A percentile compares a stretch with the other conserved stretches of the same genome.
Conservation (phyloP, 2,888 invertebrate genomes). For the Drosophila tanythrix region DNA sequence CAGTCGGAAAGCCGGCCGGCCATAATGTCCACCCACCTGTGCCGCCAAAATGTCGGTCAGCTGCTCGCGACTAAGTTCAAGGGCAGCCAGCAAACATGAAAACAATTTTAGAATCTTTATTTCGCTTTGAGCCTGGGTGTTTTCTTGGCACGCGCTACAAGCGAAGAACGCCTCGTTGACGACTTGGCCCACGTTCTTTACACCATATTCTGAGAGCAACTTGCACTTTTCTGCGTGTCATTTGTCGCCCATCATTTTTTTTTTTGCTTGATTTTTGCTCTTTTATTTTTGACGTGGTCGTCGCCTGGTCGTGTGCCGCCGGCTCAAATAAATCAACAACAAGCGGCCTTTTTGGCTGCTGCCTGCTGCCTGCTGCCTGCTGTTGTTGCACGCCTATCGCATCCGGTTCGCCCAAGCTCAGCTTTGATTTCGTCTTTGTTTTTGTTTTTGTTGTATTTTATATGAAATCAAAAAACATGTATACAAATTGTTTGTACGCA, state of each 20-base stretch:
- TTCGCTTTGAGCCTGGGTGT: constrained; percentile 50
- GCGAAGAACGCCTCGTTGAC: constrained; percentile 58
- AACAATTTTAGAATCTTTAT: constrained; percentile 31
- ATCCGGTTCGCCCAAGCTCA: constrained; percentile 75
- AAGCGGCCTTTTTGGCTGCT: constrained; percentile 42
- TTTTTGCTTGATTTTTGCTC: background rate
- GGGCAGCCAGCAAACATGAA: constrained; percentile 32
- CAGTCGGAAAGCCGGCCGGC: constrained; percentile 21
- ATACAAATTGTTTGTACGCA: constrained; percentile 9
- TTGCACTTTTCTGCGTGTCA: constrained; percentile 74
- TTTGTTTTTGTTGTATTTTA: constrained; percentile 16
- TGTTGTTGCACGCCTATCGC: constrained; percentile 65
- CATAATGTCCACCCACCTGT: constrained; percentile 68
- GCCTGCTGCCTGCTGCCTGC: constrained; percentile 37
- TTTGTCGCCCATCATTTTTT: constrained; percentile 42
- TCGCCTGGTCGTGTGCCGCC: constrained; percentile 76
- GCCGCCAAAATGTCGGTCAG: constrained; percentile 71
- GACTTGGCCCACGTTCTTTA: constrained; percentile 63
- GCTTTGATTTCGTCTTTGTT: constrained; percentile 24
- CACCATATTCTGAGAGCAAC: constrained; percentile 40
- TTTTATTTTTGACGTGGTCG: constrained; percentile 59
- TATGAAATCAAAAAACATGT: background rate
- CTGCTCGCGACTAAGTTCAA: constrained; percentile 49
- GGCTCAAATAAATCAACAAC: constrained; percentile 70
- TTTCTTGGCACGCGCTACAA: constrained; percentile 66